Evolutionary conservation across 2,888 invertebrate genomes (phyloP).

Genomic region (Iphiclides podalirius): DNA sequence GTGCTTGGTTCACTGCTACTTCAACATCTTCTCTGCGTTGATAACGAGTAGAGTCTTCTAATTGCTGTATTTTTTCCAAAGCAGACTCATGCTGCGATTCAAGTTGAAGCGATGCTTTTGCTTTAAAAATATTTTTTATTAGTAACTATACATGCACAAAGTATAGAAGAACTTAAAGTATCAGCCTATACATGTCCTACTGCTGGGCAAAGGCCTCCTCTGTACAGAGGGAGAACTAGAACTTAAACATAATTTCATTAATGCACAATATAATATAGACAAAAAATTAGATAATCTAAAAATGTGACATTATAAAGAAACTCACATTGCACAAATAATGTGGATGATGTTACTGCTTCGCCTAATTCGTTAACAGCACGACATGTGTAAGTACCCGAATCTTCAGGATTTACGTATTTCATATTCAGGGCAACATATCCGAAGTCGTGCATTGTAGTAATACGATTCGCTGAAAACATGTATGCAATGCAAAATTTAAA

Average conservation of each 20-base stretch:
- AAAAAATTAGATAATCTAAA: neutral
- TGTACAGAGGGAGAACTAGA: too few species aligned
- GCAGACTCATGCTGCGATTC: constrained; percentile 95
- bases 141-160: too few species aligned
- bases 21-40: constrained; percentile 91
- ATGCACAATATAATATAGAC: neutral
- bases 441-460: constrained; percentile 98
- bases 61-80: constrained; percentile 90
- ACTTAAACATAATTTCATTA: too few species aligned
- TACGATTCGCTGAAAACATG: constrained; percentile 86
- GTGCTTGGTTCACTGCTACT: constrained; percentile 88
- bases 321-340: constrained; percentile 92
- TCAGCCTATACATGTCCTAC: too few species aligned
- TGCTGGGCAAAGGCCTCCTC: too few species aligned
- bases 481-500: neutral
- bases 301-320: constrained; percentile 36
- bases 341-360: constrained; percentile 96
- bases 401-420: constrained; percentile 96
- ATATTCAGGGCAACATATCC: constrained; percentile 97
- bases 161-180: too few species aligned
- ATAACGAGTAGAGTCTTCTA: constrained; percentile 90
- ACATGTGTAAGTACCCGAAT: constrained; percentile 97
- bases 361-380: constrained; percentile 95
- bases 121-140: constrained; percentile 57
- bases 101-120: constrained; percentile 91